Evolutionary conservation across 2,113 vertebrate species (phyloP).

Genomic region (Erinaceus europaeus): DNA sequence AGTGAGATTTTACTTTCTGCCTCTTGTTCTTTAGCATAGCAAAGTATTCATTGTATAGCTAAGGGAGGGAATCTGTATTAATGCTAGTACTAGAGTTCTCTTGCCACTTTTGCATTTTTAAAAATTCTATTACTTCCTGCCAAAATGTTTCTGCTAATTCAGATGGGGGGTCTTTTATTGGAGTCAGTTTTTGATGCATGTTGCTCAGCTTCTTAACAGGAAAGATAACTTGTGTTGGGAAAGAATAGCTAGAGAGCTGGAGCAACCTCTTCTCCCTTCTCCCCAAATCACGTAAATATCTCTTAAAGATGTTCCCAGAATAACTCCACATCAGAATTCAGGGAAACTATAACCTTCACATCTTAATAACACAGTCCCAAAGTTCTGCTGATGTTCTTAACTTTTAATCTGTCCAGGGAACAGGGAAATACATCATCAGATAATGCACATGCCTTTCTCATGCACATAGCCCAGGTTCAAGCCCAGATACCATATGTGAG

Average conservation of each 20-base stretch:
- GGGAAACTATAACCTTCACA: background rate
- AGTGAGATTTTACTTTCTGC: background rate
- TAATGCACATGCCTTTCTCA: too few species aligned
- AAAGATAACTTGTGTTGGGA: background rate
- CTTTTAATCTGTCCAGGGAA: constrained; percentile 32
- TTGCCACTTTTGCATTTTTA: background rate
- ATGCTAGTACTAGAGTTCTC: background rate
- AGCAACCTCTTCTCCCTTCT: background rate
- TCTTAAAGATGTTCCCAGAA: background rate
- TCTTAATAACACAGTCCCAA: background rate
- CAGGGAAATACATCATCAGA: too few species aligned
- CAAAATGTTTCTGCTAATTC: constrained; percentile 13
- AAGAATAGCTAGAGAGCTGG: background rate
- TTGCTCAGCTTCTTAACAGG: background rate
- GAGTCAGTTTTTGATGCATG: background rate
- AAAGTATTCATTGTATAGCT: background rate
- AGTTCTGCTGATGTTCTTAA: background rate
- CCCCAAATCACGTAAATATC: background rate
- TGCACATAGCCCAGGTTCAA: too few species aligned
- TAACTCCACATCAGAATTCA: background rate
- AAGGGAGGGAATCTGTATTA: background rate
- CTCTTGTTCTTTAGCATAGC: background rate
- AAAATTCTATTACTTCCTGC: background rate
- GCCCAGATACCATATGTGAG: too few species aligned
- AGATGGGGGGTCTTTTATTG: background rate